Evolutionary conservation across 2,888 invertebrate species (phyloP), one percentile per base, ranked within the genome.

Genomic region (Polyploca ridens): DNA sequence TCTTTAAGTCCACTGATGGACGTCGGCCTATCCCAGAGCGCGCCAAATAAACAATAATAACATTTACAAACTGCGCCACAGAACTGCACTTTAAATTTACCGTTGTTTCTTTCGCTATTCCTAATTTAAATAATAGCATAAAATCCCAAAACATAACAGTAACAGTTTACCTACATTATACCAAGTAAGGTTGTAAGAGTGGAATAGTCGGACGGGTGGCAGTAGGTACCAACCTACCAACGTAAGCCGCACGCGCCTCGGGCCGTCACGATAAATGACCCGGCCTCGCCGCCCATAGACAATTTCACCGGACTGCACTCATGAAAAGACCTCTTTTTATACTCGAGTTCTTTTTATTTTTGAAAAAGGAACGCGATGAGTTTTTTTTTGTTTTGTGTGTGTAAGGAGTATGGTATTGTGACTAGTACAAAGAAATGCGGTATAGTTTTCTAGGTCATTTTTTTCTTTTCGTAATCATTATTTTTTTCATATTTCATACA

Each of bases 241-340:
- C 54, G 54, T 54, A 54, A 54, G 54, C 54, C 54, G 82, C 82
- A 77, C 80, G 81, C 82, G 91, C 93, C 91, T 64, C 75, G 72
- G 92, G 93, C 89, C 74, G 87, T 93, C 93, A 93, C 93, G 93
- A 92, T 87, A 87, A 86, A 87, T 83, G 90, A 87, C 84, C 88
- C 75, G 74, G 84, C 79, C 78, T 77, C 75, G 79, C 86, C 86
- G 89, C 87, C 90, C 90, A 88, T 89, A 87, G 85, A 90, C 91
- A 87, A 90, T 89, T 88, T 87, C 88, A 88, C 89, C 76, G 86
- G 85, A 80, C 84, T 78, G 81, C 77, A 78, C 84, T 85, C 84
- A 87, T 88, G 86, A 88, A 88, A 87, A 84, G 80, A 81, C 79
- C 79, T 84, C 83, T 83, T 83, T 84, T 71, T 73, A 78, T 79